Evolutionary conservation across 1,140 invertebrate species (phyloP), one percentile per base, ranked within the genome.

Genomic region (Formica selysi): DNA sequence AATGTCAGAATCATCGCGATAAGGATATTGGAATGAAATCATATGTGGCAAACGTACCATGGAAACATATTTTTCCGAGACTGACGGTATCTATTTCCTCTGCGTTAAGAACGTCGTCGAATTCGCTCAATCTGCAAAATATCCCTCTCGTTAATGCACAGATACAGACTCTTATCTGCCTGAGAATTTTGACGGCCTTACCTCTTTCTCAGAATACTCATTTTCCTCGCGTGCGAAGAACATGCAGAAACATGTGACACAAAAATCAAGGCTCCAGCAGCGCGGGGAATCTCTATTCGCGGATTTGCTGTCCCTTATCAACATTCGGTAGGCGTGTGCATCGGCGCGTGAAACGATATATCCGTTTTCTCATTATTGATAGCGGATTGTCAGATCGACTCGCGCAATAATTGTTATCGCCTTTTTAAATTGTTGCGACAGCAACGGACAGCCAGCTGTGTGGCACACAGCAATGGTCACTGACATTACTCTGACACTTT

Each of bases 31-130:
- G 44, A 68, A 76, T 87, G 38, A 48, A 84, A 68, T 57, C 73
- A 76, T 85, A 73, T 13, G 70, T 51, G 59, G 54, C 19, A 61
- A 70, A 89, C 92, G 94, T 95, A 97, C 98, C 98, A 95, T 97
- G 97, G 92, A 98, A 98, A 88, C 97, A 97, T 68, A 98, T 93
- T 91, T 95, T 96, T 90, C 96, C 96, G 3, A 98, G 93, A 87
- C 95, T 93, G 57, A 94, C 93, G 16, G 97, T 93, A 92, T 98
- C 96, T 88, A 98, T 97, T 68, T 96, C 95, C 84, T 98, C 97
- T 83, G 96, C 92, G 10, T 96, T 94, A 5, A 98, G 93, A 74
- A 97, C 92, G 85, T 97, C 96, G 92, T 98, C 96, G 91, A 98
- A 97, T 89, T 97, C 97, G 94, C 97, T 97, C 74, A 98, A 96